Base-by-base conservation (phyloP, 2,113 vertebrate species). In the Seriola rivoliana region DNA sequence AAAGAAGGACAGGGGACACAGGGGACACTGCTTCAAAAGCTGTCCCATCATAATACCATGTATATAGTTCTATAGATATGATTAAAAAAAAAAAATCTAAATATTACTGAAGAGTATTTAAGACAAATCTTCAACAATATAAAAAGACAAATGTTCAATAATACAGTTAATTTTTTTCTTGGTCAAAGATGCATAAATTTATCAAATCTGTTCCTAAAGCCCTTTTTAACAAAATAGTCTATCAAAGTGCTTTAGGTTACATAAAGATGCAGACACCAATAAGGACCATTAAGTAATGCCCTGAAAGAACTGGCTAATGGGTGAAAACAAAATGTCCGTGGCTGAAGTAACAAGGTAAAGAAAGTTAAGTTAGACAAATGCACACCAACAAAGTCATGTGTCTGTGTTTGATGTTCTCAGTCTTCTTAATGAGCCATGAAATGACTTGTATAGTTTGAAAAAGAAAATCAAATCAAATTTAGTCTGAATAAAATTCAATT, bases 191-290 rank as follows among this genome's bases (percentile, higher is more conserved):
- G 63, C 77, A 90, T 74, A 81, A 32, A 48, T 38, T 32, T 58
- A 85, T 87, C 70, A 83, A 84, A 89, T 80, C 29, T 78, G 57
- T 88, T 89, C 74, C 58, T 67, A 16, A 83, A 87, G 87, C 87
- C 84, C 86, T 91, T 89, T 88, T 89, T 66, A 84, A 72, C 79
- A 74, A 89, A 85, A 87, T 72, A 76, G 78, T 81, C 65, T 74
- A 79, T 83, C 68, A 90, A 89, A 90, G 90, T 91, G 88, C 85
- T 90, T 86, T 32, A 78, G 84, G 82, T 79, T 71, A 84, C 48
- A 78, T 42, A 66, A 69, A 84, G 68, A 65, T 17, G 40, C 59
- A 78, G 57, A 81, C 75, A 52, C 16, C 9, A 54, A 78, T 1
- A 9, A 34, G 19, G 68, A 72, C 86, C 67, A 85, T 46, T 60